Percentiles rank a stretch among this genome's conserved stretches.
phyloP scores from a whole-genome alignment of 2,888 invertebrate genomes.

The Acrocyrtus sp. region DNA sequence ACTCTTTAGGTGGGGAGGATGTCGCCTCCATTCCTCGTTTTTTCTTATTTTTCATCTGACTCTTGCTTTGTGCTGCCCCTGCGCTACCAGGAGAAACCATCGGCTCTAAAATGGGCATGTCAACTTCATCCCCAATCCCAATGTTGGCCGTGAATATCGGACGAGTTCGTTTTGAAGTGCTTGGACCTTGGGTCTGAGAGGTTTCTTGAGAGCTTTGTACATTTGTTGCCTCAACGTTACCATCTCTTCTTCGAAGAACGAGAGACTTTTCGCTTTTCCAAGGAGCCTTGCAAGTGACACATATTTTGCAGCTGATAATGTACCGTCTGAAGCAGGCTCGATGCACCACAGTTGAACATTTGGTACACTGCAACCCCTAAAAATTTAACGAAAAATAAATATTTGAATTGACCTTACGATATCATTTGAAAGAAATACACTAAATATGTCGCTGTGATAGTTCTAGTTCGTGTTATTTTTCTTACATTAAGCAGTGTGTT shows the following conservation, averaged over 20 bases:
- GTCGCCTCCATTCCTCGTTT: too few relatives aligned
- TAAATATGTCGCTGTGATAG: too few relatives aligned
- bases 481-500: constrained; percentile 46
- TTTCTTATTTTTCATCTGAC: too few relatives aligned
- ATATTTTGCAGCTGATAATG: constrained; percentile 29
- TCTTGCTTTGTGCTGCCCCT: too few relatives aligned
- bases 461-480: not conserved
- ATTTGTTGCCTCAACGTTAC: not conserved
- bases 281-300: constrained; percentile 19
- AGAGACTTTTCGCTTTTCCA: constrained; percentile 43
- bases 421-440: not conserved
- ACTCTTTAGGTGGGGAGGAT: too few relatives aligned
- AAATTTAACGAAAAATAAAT: constrained; percentile 2
- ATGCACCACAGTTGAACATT: constrained; percentile 42
- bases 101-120: constrained; percentile 51
- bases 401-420: not conserved
- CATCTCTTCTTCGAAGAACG: constrained; percentile 14
- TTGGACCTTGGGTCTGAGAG: not conserved
- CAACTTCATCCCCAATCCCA: constrained; percentile 15
- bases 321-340: constrained; percentile 35
- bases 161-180: too few relatives aligned
- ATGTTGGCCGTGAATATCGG: not conserved
- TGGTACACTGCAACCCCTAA: constrained; percentile 48
- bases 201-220: not conserved
- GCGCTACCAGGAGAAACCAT: constrained; percentile 14